These are phyloP conservation scores for Drosophila kanekoi DNA, from an alignment of 2,888 invertebrate species.

Conservation along the genomic window DNA sequence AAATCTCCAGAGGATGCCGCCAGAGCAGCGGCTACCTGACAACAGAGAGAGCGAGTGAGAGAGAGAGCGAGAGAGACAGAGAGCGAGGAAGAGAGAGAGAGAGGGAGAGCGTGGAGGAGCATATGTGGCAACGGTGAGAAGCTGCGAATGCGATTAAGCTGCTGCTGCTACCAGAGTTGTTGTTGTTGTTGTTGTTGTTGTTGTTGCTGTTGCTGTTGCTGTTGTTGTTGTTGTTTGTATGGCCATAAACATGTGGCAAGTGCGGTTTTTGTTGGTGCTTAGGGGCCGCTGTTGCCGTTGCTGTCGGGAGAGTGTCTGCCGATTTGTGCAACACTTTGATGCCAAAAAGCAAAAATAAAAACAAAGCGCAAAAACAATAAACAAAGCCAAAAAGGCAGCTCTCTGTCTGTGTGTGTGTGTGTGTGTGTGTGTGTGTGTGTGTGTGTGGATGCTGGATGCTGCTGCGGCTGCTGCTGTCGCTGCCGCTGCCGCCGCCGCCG, in stretches of 20 bases:
- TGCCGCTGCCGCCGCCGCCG: slow-evolving; percentile 34
- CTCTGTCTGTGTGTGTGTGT: slow-evolving; percentile 2
- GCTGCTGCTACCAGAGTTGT: slow-evolving; percentile 30
- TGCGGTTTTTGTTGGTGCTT: slow-evolving; percentile 51
- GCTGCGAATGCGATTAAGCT: slow-evolving; percentile 66
- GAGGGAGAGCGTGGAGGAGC: not conserved
- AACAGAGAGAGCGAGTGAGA: slow-evolving; percentile 1
- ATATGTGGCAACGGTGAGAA: slow-evolving; percentile 28
- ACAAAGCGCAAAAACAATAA: slow-evolving; percentile 72
- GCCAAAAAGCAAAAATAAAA: slow-evolving; percentile 35
- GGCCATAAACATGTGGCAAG: slow-evolving; percentile 70
- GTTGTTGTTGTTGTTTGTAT: slow-evolving; percentile 46
- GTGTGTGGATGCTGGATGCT: slow-evolving; percentile 22
- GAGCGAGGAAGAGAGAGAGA: slow-evolving; percentile 7
- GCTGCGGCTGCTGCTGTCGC: slow-evolving; percentile 19
- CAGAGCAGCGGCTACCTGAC: slow-evolving; percentile 35
- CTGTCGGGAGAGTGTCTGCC: slow-evolving; percentile 60
- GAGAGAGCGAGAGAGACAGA: slow-evolving; percentile 3
- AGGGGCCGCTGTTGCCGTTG: slow-evolving; percentile 41
- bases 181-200: slow-evolving; percentile 34
- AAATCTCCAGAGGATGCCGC: slow-evolving; percentile 60
- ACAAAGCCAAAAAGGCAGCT: slow-evolving; percentile 57
- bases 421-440: slow-evolving; percentile 14
- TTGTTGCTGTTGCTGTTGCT: slow-evolving; percentile 42
- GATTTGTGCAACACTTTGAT: slow-evolving; percentile 81